These are phyloP conservation scores for Pipistrellus kuhlii DNA, from an alignment of 2,797 vertebrate genomes.

Conservation along the genomic window DNA sequence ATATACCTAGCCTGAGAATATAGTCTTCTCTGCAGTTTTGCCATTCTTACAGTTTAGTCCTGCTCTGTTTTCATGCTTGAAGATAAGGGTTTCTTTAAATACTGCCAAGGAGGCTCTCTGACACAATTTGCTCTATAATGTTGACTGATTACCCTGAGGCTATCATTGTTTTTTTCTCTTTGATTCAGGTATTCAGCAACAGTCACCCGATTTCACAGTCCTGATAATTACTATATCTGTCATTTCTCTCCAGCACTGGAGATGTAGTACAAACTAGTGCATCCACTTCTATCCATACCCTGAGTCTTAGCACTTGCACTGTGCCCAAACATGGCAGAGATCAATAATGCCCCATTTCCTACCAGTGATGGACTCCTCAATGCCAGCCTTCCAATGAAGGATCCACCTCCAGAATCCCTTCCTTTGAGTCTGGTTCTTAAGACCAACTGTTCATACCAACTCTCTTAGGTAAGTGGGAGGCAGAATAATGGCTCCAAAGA, in stretches of 20 bases:
- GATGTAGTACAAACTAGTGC: not conserved
- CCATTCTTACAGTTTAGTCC: not conserved
- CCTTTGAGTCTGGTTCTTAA: not conserved
- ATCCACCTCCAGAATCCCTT: not conserved
- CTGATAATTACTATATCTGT: not conserved
- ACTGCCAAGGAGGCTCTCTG: slow-evolving; percentile 26
- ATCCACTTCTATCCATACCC: not conserved
- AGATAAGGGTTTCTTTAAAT: slow-evolving; percentile 25
- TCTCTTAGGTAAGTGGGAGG: not conserved
- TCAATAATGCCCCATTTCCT: not conserved
- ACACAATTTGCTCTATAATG: slow-evolving; percentile 51
- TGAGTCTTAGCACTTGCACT: not conserved
- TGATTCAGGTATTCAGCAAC: not conserved
- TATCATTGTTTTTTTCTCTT: slow-evolving; percentile 3
- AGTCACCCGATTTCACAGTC: not conserved
- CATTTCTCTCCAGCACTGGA: not conserved
- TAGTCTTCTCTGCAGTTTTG: slow-evolving; percentile 16
- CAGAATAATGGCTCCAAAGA: not conserved
- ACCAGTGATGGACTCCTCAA: not conserved
- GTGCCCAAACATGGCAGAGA: not conserved
- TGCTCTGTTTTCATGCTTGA: not conserved
- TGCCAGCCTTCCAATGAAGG: not conserved
- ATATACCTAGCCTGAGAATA: not conserved
- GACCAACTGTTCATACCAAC: not conserved
- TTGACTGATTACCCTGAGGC: slow-evolving; percentile 32